These are phyloP conservation scores for Chaenodraco wilsoni DNA, from an alignment of 2,797 vertebrate species.

Conservation along the genomic window DNA sequence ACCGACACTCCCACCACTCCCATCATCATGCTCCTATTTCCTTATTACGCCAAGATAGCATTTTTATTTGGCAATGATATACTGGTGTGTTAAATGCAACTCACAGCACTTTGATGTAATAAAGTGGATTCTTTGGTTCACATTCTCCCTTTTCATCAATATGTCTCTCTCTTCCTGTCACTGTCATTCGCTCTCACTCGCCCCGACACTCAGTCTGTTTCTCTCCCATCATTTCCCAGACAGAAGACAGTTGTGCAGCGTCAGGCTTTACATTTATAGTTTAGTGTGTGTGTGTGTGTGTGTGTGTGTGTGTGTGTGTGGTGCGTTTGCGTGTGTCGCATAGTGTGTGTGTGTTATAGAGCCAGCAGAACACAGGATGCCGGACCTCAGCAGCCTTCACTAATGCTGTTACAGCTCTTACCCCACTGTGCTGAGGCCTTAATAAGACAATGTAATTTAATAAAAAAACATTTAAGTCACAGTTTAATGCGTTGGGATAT, in stretches of 20 bases:
- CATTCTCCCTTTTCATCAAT: conserved; percentile 24
- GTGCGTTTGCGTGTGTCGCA: conserved; percentile 5
- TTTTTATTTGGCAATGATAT: conserved; percentile 10
- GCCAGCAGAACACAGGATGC: conserved; percentile 18
- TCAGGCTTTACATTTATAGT: conserved; percentile 56
- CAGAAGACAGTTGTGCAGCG: conserved; percentile 63
- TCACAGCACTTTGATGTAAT: conserved; percentile 19
- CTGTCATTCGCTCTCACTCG: conserved; percentile 6
- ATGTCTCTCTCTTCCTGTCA: not conserved
- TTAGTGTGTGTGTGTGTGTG: conserved; percentile 9
- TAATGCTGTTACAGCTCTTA: conserved; percentile 25
- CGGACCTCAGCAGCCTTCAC: conserved; percentile 47
- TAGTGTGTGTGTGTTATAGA: conserved; percentile 11
- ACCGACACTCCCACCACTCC: no score
- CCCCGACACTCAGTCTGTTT: conserved; percentile 28
- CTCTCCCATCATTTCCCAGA: conserved; percentile 30
- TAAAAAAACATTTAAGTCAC: conserved; percentile 27
- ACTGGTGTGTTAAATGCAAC: conserved; percentile 14
- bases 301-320: not conserved
- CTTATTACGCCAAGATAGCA: not conserved
- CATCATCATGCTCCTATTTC: not conserved
- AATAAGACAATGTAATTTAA: not conserved
- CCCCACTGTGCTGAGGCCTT: not conserved
- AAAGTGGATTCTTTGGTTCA: conserved; percentile 11
- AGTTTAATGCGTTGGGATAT: conserved; percentile 5